phyloP scores from a whole-genome alignment of 2,797 vertebrate species.

The Ptychobarbus kaznakovi region DNA sequence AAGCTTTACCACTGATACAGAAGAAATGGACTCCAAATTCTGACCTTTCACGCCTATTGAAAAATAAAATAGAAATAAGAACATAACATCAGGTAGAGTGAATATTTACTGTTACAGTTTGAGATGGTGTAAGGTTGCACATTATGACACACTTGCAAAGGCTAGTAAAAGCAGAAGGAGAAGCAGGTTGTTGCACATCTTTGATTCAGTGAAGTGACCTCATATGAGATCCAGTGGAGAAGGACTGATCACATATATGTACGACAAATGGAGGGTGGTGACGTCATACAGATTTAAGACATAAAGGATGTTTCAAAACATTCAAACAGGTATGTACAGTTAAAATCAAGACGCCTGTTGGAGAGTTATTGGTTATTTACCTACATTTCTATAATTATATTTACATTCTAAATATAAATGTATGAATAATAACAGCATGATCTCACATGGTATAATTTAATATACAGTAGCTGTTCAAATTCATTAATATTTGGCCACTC shows the following conservation, averaged over 20 bases:
- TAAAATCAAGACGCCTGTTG: not conserved
- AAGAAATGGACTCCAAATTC: not conserved
- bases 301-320: not conserved
- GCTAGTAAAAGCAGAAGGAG: not conserved
- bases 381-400: not conserved
- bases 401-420: not conserved
- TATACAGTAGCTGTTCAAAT: not conserved
- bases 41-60: slow-evolving; percentile 12
- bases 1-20: slow-evolving; percentile 8
- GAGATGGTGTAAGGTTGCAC: not conserved
- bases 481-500: not conserved
- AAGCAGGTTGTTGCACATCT: not conserved
- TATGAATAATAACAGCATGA: not conserved
- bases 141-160: not conserved
- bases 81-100: not conserved
- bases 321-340: not conserved
- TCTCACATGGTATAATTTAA: not conserved
- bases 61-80: not conserved
- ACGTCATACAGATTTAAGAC: not conserved
- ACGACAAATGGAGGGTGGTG: not conserved
- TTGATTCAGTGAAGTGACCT: not conserved
- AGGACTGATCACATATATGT: not conserved
- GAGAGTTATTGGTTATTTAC: not conserved
- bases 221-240: not conserved
- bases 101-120: not conserved